Base-by-base conservation (phyloP, 2,888 invertebrate species). In the Tetragonula carbonaria region DNA sequence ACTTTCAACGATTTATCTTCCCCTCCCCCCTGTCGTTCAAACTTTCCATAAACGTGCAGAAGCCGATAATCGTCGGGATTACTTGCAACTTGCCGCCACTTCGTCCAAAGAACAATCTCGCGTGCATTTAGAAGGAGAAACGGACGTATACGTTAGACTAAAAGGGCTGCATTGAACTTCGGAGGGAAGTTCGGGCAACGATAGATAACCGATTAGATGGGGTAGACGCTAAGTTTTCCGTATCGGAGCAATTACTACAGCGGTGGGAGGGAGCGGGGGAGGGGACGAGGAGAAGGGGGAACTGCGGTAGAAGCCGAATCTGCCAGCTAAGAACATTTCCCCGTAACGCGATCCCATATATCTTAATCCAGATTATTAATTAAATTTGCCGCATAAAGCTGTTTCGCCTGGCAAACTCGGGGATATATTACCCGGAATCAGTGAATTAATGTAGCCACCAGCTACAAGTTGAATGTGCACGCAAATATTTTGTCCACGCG, bases 361-460 rank as follows among this genome's bases (percentile, higher is more conserved):
- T 93, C 92, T 82, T 92, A 91, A 92, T 91, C 92, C 90, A 88
- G 92, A 93, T 94, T 93, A 94, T 93, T 93, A 94, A 94, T 94
- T 94, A 93, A 93, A 93, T 94, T 92, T 92, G 90, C 89, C 91
- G 90, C 88, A 91, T 92, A 92, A 92, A 93, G 92, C 91, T 92
- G 93, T 93, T 93, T 92, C 92, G 91, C 90, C 85, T 90, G 92
- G 92, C 84, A 85, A 91, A 91, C 91, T 92, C 90, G 80, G 85
- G 88, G 91, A 93, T 92, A 91, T 93, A 93, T 93, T 90, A 91
- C 90, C 88, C 83, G 72, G 90, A 90, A 91, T 93, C 89, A 90
- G 87, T 90, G 88, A 93, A 93, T 93, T 92, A 93, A 93, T 93
- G 91, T 85, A 67, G 74, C 84, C 66, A 62, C 72, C 67, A 78